Conservation (phyloP, 2,113 vertebrate genomes). For the Cnemophilus loriae region DNA sequence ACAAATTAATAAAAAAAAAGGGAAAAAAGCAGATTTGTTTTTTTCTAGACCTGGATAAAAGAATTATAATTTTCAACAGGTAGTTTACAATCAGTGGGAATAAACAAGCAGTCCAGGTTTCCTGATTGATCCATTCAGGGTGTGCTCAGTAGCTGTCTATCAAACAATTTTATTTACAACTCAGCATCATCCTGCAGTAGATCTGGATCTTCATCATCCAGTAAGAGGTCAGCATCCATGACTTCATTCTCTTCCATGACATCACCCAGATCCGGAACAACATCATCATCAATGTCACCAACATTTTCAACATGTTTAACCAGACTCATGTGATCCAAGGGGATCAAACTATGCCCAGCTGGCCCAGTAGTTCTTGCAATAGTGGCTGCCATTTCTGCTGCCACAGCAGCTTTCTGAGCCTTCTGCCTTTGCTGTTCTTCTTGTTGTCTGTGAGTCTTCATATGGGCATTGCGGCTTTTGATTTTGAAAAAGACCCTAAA, state of each 20-base stretch:
- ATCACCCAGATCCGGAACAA: conserved; percentile 75
- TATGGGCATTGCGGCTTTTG: conserved; percentile 90
- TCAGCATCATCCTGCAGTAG: conserved; percentile 77
- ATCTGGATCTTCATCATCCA: conserved; percentile 75
- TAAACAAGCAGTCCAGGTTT: conserved; percentile 63
- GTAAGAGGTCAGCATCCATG: conserved; percentile 72
- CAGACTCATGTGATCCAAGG: conserved; percentile 76
- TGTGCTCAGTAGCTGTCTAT: conserved; percentile 38
- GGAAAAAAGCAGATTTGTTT: conserved; percentile 23
- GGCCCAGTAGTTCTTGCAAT: conserved; percentile 76
- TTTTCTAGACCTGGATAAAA: conserved; percentile 67
- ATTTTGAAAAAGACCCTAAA: conserved; percentile 87
- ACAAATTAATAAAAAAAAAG: conserved; percentile 63
- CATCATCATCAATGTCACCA: conserved; percentile 69
- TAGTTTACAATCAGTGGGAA: conserved; percentile 74
- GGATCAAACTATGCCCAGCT: conserved; percentile 61
- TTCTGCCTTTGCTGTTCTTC: conserved; percentile 83
- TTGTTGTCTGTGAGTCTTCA: conserved; percentile 87
- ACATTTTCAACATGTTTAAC: conserved; percentile 74
- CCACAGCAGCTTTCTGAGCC: conserved; percentile 77
- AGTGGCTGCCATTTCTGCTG: conserved; percentile 74
- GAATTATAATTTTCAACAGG: conserved; percentile 68
- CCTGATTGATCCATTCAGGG: conserved; percentile 50
- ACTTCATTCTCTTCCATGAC: conserved; percentile 77
- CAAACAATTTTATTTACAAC: conserved; percentile 62